These are phyloP conservation scores for Seriola dumerili DNA, from an alignment of 2,113 vertebrate genomes.

Conservation along the genomic window DNA sequence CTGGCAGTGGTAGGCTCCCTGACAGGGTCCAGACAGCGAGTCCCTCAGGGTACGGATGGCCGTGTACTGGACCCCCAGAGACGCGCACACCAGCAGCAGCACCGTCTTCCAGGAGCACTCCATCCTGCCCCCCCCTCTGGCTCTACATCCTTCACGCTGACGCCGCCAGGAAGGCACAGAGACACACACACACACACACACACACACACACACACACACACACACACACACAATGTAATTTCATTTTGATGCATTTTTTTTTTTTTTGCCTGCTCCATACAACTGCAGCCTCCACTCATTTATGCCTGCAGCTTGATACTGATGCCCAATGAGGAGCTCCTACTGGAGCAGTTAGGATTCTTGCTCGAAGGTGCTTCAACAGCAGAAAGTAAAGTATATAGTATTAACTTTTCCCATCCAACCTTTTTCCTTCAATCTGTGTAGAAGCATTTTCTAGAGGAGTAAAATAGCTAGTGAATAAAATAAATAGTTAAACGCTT, in stretches of 20 bases:
- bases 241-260: conserved; percentile 49
- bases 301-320: conserved; percentile 6
- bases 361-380: conserved; percentile 34
- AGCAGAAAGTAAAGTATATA: conserved; percentile 8
- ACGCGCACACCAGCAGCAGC: conserved; percentile 84
- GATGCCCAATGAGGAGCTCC: conserved; percentile 8
- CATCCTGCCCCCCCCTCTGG: conserved; percentile 75
- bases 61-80: conserved; percentile 86
- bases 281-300: conserved; percentile 27
- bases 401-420: background rate
- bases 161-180: conserved; percentile 20
- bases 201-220: too few species aligned
- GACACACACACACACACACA: too few species aligned
- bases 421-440: background rate
- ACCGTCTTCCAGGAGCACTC: conserved; percentile 89
- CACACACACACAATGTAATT: conserved; percentile 48
- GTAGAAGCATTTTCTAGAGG: background rate
- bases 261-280: conserved; percentile 26
- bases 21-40: conserved; percentile 79
- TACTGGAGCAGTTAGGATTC: background rate
- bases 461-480: background rate
- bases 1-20: conserved; percentile 76
- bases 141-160: conserved; percentile 79
- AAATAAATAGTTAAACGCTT: background rate
- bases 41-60: conserved; percentile 85